Percentiles rank a stretch among this genome's conserved stretches.
Conservation (phyloP, 2,113 vertebrate genomes). For the Benitochromis conjunctus region DNA sequence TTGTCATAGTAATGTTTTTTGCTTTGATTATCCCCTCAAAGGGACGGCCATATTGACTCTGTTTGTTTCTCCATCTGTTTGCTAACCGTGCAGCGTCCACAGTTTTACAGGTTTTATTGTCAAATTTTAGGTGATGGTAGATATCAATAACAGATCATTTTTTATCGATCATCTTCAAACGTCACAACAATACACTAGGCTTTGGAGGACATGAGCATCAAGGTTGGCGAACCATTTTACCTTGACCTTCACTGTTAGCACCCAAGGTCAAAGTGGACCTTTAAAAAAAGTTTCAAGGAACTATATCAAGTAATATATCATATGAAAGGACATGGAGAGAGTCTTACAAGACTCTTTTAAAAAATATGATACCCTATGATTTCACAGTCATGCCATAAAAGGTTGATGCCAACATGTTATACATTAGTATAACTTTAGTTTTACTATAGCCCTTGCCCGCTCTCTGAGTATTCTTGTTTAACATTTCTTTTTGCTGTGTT, state of each 20-base stretch:
- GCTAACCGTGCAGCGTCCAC: not conserved
- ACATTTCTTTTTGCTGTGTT: not conserved
- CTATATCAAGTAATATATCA: not conserved
- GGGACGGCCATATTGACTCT: not conserved
- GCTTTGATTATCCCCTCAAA: not conserved
- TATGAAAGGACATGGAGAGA: not conserved
- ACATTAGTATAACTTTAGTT: no score
- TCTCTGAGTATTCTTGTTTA: not conserved
- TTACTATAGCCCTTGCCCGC: no score
- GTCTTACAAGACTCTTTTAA: not conserved
- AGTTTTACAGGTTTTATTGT: not conserved
- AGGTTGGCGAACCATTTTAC: not conserved
- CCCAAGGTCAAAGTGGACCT: not conserved
- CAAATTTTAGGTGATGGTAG: no score
- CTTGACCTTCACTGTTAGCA: not conserved
- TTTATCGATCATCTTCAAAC: not conserved
- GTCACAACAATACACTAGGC: not conserved
- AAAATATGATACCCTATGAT: not conserved
- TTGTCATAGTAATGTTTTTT: not conserved
- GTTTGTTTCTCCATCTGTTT: not conserved
- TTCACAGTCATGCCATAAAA: not conserved
- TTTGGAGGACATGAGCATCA: not conserved
- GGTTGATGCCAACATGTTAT: no score
- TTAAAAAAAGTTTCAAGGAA: fast-evolving
- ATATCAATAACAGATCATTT: not conserved